These are phyloP conservation scores for Cryptophagus acutangulus DNA, from an alignment of 2,888 invertebrate species.

Conservation along the genomic window DNA sequence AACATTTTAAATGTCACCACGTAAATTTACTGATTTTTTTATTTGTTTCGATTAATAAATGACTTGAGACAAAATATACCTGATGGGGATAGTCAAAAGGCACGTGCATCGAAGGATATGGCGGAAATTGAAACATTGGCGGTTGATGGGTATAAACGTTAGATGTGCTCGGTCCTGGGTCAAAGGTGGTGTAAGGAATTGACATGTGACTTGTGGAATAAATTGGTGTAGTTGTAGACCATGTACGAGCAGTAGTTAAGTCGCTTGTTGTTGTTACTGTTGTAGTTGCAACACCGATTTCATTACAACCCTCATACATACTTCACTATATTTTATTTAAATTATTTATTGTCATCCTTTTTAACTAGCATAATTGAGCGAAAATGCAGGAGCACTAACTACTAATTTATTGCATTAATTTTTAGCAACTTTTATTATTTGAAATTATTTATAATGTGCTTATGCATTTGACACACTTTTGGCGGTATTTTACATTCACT, in stretches of 20 bases:
- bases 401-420: too few relatives aligned
- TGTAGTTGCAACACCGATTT: constrained; percentile 12
- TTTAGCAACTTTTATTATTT: neutral
- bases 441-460: neutral
- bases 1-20: constrained; percentile 34
- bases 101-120: constrained; percentile 36
- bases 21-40: constrained; percentile 30
- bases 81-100: constrained; percentile 43
- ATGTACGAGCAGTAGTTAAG: constrained; percentile 3
- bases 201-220: constrained; percentile 24
- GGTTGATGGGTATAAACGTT: constrained; percentile 28
- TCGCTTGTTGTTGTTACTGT: neutral
- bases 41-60: constrained; percentile 24
- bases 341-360: too few relatives aligned
- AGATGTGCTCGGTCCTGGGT: constrained; percentile 35
- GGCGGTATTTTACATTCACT: constrained; percentile 23
- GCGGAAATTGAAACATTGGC: constrained; percentile 38
- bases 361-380: too few relatives aligned
- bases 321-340: too few relatives aligned
- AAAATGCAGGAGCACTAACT: too few relatives aligned
- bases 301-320: constrained; percentile 15
- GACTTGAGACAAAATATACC: constrained; percentile 27
- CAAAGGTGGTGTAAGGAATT: constrained; percentile 33
- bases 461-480: constrained; percentile 25
- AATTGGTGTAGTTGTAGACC: constrained; percentile 17